Base-by-base conservation (phyloP, 2,113 vertebrate genomes). In the Zapus hudsonius region DNA sequence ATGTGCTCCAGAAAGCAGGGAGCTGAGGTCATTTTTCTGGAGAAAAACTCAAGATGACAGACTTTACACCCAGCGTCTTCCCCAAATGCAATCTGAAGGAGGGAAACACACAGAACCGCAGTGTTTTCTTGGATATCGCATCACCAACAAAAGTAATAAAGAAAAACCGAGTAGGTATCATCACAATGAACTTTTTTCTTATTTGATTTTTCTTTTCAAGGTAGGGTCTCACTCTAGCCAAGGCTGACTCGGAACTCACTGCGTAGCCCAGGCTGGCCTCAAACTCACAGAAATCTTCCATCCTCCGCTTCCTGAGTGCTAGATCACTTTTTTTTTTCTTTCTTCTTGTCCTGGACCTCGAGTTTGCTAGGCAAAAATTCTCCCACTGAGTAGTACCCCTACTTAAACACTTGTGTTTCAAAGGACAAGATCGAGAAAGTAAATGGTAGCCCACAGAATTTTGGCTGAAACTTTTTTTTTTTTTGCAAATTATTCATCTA, bases 1-100 rank as follows among this genome's bases (percentile, higher is more conserved):
- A 38, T 27, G 66, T 42, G 69, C 82, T 66, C 31, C n/a, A 2
- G 19, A 80, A 73, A 76, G 74, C 38, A 0, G 0, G 33, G 29
- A 25, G 2, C 0, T 5, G 19, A 57, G 44, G 29, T 40, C 83
- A 81, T 52, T 66, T n/a, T 87, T 61, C 83, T 78, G 8, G 2
- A 59, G 25, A 44, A 81, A 36, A 22, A 29, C 73, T 90, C 4
- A 47, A 59, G 79, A 93, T 0, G 0, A 75, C 5, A 44, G 2
- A 80, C 44, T 61, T 89, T 52, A 72, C 55, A 92, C 1, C 29
- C n/a, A 38, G n/a, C 5, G 38, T 44, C n/a, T 27, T 69, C 61
- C 29, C 25, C 2, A 9, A 22, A 74, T 20, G 0, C 0, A 0
- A 47, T 38, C 78, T 72, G 2, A 69, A 47, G 73, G 64, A 3